Evolutionary conservation across 2,797 vertebrate species (phyloP), one percentile per base, ranked within the genome.

Genomic region (Gephyroberyx darwinii): DNA sequence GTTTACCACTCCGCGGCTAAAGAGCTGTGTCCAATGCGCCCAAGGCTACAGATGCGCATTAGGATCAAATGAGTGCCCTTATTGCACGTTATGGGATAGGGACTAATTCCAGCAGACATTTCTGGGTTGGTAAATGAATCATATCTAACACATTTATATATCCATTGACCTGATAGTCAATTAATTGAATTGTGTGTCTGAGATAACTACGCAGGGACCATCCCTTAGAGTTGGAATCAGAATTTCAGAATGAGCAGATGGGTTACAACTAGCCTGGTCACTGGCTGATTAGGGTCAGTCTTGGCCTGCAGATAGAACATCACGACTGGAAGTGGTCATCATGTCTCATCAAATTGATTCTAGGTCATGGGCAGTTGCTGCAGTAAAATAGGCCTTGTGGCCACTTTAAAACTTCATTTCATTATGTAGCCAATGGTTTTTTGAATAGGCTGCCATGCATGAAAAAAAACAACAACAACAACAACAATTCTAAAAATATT

Each of bases 101-200:
- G 62, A 64, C 65, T 83, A 65, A 88, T 63, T 78, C 77, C 74
- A 76, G 48, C 19, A 70, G 83, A 85, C 82, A 75, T 83, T 78
- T 85, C 74, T 87, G 76, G 79, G 72, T 83, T 77, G 74, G 70
- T 69, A 64, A 87, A 84, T 83, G 57, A 81, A 76, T 87, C 65
- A 65, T 59, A 75, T 80, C 39, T 58, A 77, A 78, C 63, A 70
- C 67, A 74, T 84, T 74, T 74, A 69, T 77, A 78, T 48, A 78
- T 81, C 74, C 71, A 83, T 75, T 87, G 87, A 84, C 81, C 76
- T 75, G 62, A 76, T 80, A 55, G 74, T 77, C 74, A 77, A 59
- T 78, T 67, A 79, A 78, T 80, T 39, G 39, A 67, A 80, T 50
- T 61, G 47, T 69, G 61, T 39, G 43, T 47, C 48, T 3, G 53